Evolutionary conservation across 1,140 invertebrate genomes (phyloP), one percentile per base, ranked within the genome.

Genomic region (Heliconius nattereri): DNA sequence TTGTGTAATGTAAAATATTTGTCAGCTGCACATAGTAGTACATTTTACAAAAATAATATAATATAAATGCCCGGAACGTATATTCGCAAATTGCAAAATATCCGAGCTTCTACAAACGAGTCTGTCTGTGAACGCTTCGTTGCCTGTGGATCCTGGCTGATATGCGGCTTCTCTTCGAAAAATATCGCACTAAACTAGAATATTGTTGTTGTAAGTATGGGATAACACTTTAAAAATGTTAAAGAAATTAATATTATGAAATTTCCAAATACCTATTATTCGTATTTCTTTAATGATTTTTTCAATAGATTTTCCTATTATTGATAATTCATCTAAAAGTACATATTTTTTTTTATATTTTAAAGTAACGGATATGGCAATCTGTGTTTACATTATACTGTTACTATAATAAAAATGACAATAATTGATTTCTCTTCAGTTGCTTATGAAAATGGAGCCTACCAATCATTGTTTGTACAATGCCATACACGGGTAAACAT

Each of bases 91-190:
- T 66, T 26, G 23, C 9, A 66, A 66, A 66, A 66, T 66, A 66
- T 66, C 60, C 60, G 23, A 66, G 60, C 60, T 66, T 66, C 60
- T 16, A 13, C 23, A 66, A 66, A 66, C 60, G 60, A 66, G 60
- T 13, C 60, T 26, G 60, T 13, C 60, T 26, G 60, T 66, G 60
- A 66, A 66, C 60, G 60, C 60, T 66, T 66, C 60, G 60, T 66
- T 66, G 23, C 26, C 60, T 66, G 23, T 66, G 60, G 60, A 66
- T 66, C 23, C 60, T 66, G 23, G 7, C 9, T 66, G 60, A 29
- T 66, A 66, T 26, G 60, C 60, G 60, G 23, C 60, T 66, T 66
- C 9, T 11, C 60, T 66, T 66, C 11, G 60, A 66, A 66, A 66
- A 66, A 66, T 66, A 66, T 26, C 6, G 3, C 23, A 26, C 23